Evolutionary conservation across 2,888 invertebrate species (phyloP).

Genomic region (Brachynemurus nebulosus): DNA sequence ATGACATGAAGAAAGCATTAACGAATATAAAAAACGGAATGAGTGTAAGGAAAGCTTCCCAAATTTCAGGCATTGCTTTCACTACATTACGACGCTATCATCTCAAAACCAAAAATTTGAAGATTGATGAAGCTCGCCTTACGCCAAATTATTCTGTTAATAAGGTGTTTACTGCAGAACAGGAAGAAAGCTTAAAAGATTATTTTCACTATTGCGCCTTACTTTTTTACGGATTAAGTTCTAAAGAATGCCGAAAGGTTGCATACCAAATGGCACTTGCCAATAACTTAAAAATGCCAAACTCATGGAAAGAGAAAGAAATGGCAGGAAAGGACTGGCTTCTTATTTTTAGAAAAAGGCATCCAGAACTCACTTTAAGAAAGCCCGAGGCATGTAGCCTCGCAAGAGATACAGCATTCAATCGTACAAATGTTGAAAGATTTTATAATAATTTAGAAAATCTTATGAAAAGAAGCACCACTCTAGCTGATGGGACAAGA

Average conservation of each 20-base stretch:
- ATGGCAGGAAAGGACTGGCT: background rate
- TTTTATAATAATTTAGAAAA: slow-evolving; percentile 21
- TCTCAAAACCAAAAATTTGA: too few species aligned
- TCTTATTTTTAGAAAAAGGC: background rate
- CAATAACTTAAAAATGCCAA: background rate
- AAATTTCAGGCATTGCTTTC: too few species aligned
- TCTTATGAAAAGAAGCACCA: slow-evolving; percentile 15
- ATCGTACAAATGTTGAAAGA: slow-evolving; percentile 14
- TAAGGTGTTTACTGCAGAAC: background rate
- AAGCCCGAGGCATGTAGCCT: background rate
- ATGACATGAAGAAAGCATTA: too few species aligned
- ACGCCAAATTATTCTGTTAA: too few species aligned
- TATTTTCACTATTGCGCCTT: background rate
- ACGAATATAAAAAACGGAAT: too few species aligned
- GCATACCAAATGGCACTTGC: too few species aligned
- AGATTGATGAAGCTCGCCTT: too few species aligned
- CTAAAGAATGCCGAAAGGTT: background rate
- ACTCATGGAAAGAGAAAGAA: background rate
- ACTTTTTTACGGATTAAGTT: background rate
- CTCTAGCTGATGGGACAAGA: slow-evolving; percentile 17
- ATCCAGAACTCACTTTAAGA: background rate
- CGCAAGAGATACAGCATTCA: slow-evolving; percentile 15
- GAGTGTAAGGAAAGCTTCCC: too few species aligned
- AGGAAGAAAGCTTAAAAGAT: background rate
- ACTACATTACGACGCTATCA: too few species aligned